These are phyloP conservation scores for Empis livida DNA, from an alignment of 2,888 invertebrate species.

Conservation along the genomic window DNA sequence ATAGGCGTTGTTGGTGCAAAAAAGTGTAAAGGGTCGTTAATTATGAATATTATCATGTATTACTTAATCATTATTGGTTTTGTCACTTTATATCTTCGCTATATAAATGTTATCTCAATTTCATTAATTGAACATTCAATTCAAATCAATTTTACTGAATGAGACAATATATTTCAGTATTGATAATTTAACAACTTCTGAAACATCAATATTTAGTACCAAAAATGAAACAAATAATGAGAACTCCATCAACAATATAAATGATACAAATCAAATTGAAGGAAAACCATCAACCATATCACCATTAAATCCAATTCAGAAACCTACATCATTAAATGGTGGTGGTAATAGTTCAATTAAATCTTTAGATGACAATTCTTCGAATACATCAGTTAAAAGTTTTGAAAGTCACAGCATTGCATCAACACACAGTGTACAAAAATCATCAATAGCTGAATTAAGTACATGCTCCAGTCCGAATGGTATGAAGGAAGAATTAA, in stretches of 20 bases:
- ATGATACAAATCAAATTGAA: too few species aligned
- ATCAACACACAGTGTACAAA: slow-evolving; percentile 26
- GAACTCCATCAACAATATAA: too few species aligned
- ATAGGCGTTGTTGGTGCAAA: too few species aligned
- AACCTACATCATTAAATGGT: slow-evolving; percentile 19
- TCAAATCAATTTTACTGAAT: too few species aligned
- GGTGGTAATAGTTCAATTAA: slow-evolving; percentile 16
- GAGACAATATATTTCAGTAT: slow-evolving; percentile 2
- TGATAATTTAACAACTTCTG: slow-evolving; percentile 27
- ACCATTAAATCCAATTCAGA: slow-evolving; percentile 16
- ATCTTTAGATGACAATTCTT: slow-evolving; percentile 24
- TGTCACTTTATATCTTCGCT: too few species aligned
- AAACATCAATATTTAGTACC: slow-evolving; percentile 33
- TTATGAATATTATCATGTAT: too few species aligned
- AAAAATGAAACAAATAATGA: slow-evolving; percentile 1
- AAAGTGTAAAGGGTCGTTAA: too few species aligned
- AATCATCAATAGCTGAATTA: slow-evolving; percentile 18
- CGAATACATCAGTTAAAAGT: slow-evolving; percentile 32
- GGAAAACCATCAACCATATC: too few species aligned
- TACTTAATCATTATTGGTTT: too few species aligned
- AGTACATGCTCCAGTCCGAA: slow-evolving; percentile 26
- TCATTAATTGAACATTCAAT: too few species aligned
- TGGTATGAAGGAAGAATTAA: slow-evolving; percentile 30
- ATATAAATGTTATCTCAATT: too few species aligned
- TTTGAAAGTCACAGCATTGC: slow-evolving; percentile 30